These are phyloP conservation scores for Tiaroga cobitis DNA, from an alignment of 2,797 vertebrate species.

Conservation along the genomic window DNA sequence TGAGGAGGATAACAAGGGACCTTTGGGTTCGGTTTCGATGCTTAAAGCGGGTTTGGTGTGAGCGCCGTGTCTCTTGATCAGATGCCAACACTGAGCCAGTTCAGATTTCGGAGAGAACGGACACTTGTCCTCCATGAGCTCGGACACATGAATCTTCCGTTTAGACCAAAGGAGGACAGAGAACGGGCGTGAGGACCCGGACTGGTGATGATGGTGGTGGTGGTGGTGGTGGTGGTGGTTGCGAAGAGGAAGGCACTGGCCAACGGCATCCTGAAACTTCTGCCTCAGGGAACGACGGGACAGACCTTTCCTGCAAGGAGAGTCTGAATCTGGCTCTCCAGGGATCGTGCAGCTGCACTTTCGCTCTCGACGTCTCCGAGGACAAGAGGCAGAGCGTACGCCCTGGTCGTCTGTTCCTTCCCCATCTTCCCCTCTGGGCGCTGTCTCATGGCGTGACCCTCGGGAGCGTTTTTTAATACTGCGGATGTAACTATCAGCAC, in stretches of 20 bases:
- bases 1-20: constrained; percentile 69
- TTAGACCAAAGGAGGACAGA: constrained; percentile 88
- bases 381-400: constrained; percentile 71
- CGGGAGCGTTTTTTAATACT: constrained; percentile 91
- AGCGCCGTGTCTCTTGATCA: constrained; percentile 87
- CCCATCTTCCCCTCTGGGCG: constrained; percentile 66
- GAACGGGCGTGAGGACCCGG: constrained; percentile 69
- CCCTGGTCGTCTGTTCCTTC: constrained; percentile 69
- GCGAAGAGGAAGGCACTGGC: constrained; percentile 93
- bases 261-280: constrained; percentile 94
- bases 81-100: constrained; percentile 92
- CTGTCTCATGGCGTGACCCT: constrained; percentile 79
- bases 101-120: constrained; percentile 93
- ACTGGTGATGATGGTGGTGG: constrained; percentile 69
- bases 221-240: constrained; percentile 73
- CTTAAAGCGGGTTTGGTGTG: constrained; percentile 77
- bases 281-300: constrained; percentile 89
- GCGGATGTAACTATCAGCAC: constrained; percentile 92
- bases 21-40: constrained; percentile 74
- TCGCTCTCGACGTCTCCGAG: constrained; percentile 84
- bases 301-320: constrained; percentile 85
- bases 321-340: constrained; percentile 82
- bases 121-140: constrained; percentile 94
- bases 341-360: constrained; percentile 87
- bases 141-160: constrained; percentile 93